Evolutionary conservation across 2,888 invertebrate species (phyloP), one percentile per base, ranked within the genome.

Genomic region (Parelbella ahira): DNA sequence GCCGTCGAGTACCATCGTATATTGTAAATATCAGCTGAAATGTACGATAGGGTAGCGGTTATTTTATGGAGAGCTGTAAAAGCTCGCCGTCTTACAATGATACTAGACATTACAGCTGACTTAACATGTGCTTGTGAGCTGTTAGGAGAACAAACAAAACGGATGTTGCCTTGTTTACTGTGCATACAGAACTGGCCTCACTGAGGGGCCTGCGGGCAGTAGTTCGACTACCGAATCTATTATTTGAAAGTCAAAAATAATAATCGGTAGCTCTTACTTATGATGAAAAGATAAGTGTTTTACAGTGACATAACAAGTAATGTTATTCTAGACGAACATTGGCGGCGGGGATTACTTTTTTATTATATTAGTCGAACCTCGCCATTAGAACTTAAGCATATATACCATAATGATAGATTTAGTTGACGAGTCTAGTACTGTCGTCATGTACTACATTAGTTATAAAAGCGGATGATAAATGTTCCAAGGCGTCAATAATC

Each of bases 381-480:
- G 8, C 20, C 6, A 21, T 21, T 34, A 28, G 33, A 41, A 34
- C 41, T 34, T 9, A 10, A 10, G 23, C 11, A 29, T 15, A 24
- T 7, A 7, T 21, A n/a, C 20, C 7, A 28, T 41, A 25, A 11
- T 8, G 41, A 33, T 41, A 38, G 12, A 20, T 32, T 56, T 54
- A 54, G 56, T 65, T 62, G 68, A 61, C 65, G 59, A 60, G 57
- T 63, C 60, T 58, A 60, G 50, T 48, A 55, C 57, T 74, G 72
- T 71, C 72, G 64, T 67, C 60, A 58, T 61, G 60, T 54, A 63
- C 67, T 66, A 65, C 61, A 53, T 55, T 63, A 60, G 61, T 63
- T 67, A 66, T 60, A 25, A 61, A 68, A 60, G 67, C 56, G 57
- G 57, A 67, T 80, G 81, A 77, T 79, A 72, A 74, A 80, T 78